Conservation (phyloP, 1,140 invertebrate genomes). For the Tribolium madens region DNA sequence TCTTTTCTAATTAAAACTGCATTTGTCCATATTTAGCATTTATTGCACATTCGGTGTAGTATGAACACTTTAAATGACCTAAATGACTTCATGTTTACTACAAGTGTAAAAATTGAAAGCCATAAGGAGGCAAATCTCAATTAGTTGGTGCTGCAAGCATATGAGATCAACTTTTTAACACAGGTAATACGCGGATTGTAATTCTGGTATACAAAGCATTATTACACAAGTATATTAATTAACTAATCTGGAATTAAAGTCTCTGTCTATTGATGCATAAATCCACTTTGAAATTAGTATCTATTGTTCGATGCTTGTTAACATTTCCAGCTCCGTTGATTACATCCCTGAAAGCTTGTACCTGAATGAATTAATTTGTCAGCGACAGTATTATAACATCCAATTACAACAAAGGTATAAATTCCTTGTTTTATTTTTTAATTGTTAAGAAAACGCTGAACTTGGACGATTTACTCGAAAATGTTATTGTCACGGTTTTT, state of each 20-base stretch:
- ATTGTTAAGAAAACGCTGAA: neutral
- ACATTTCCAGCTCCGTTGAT: neutral
- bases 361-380: neutral
- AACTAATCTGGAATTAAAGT: neutral
- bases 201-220: neutral
- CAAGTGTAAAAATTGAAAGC: neutral
- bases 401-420: neutral
- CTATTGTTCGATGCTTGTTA: neutral
- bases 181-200: neutral
- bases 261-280: neutral
- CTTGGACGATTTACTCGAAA: neutral
- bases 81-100: constrained; percentile 17
- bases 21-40: neutral
- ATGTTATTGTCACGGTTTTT: neutral
- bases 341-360: neutral
- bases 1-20: constrained; percentile 1
- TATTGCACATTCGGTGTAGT: neutral
- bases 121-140: neutral
- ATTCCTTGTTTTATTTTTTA: neutral
- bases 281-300: neutral
- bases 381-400: neutral
- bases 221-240: neutral
- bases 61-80: constrained; percentile 1
- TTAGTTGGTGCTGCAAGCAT: too few relatives aligned
- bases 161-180: too few relatives aligned